A percentile compares a stretch with the other conserved stretches of the same genome.
phyloP scores from a whole-genome alignment of 92 coral and sea anemone genomes.

The Nematostella vectensis region DNA sequence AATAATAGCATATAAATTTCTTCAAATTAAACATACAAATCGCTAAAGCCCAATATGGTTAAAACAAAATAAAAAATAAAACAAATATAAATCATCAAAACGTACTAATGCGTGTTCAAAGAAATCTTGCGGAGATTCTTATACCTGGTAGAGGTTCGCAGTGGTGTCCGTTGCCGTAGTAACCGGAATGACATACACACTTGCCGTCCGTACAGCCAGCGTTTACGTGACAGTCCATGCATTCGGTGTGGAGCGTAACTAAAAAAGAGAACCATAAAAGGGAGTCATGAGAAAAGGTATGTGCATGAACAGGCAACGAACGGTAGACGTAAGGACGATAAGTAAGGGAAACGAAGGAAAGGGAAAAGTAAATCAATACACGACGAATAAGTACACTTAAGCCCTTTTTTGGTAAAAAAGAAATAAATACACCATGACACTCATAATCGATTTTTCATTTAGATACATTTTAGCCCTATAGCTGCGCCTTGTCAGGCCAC shows the following conservation, averaged over 20 bases:
- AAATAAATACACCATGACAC: no score
- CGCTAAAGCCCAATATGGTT: neutral
- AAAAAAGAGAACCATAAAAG: neutral
- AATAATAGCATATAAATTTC: no score
- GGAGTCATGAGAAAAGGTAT: no score
- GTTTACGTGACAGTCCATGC: slow-evolving; percentile 59
- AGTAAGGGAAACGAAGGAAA: no score
- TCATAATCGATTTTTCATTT: no score
- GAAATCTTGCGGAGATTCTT: neutral
- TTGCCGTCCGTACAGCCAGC: slow-evolving; percentile 65
- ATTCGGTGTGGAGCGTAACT: slow-evolving; percentile 41
- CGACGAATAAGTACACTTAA: no score
- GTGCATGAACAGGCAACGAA: no score
- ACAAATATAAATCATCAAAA: neutral
- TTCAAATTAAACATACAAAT: neutral
- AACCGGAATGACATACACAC: slow-evolving; percentile 77
- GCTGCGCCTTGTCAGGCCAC: no score
- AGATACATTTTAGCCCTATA: no score
- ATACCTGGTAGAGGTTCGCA: slow-evolving; percentile 65
- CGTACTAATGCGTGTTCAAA: neutral
- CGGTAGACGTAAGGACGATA: neutral
- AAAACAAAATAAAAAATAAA: no score
- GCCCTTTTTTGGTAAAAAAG: no score
- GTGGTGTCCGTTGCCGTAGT: slow-evolving; percentile 72
- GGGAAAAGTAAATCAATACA: no score